A percentile compares a stretch with the other conserved stretches of the same genome.
These are phyloP conservation scores for Gnathonemus echidnorhynchus DNA, from an alignment of 2,113 vertebrate genomes.

Conservation along the genomic window DNA sequence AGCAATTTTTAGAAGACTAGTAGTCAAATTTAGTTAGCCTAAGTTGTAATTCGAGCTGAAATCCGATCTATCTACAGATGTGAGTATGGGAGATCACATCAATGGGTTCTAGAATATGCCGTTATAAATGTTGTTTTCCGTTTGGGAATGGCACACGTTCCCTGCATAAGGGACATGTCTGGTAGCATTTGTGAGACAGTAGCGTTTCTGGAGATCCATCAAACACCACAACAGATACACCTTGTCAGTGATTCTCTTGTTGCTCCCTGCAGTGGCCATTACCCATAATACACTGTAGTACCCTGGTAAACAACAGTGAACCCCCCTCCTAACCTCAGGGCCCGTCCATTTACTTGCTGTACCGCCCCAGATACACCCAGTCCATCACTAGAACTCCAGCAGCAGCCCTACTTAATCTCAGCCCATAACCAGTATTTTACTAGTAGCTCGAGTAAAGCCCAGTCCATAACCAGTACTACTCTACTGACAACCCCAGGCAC, in stretches of 20 bases:
- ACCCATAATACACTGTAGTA: background rate
- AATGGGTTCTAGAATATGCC: background rate
- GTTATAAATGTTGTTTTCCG: background rate
- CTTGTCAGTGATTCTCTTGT: background rate
- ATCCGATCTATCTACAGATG: background rate
- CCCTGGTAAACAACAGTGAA: background rate
- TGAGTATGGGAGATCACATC: background rate
- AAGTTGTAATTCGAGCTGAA: background rate
- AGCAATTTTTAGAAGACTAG: background rate
- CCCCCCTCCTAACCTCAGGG: background rate
- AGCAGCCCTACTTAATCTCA: background rate
- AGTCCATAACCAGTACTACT: background rate
- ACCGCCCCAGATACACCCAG: background rate
- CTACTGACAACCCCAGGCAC: background rate
- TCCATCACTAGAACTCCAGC: background rate
- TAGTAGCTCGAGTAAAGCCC: background rate
- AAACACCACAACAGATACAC: background rate
- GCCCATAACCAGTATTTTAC: background rate
- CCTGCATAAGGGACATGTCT: background rate
- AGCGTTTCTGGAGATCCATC: background rate
- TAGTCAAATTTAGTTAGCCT: background rate
- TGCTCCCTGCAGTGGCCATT: background rate
- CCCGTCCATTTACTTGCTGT: background rate
- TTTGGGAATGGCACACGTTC: background rate
- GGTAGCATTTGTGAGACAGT: background rate